Base-by-base conservation (phyloP, 1,140 invertebrate genomes). In the Nasonia vitripennis region DNA sequence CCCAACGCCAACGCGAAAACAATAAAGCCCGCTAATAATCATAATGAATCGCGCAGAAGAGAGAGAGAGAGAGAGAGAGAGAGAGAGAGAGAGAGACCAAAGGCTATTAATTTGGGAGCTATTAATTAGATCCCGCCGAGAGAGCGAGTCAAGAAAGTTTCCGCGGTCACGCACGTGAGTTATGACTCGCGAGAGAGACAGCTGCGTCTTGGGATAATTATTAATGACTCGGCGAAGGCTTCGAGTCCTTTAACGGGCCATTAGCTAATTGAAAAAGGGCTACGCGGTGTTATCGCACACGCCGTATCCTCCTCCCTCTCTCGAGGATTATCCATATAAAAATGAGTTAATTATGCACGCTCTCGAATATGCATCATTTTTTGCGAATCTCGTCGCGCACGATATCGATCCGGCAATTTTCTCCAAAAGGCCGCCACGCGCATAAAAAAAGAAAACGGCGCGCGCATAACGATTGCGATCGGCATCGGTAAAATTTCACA, bases 101-200 rank as follows among this genome's bases (percentile, higher is more conserved):
- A 71, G 68, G 48, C 77, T 67, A 78, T 78, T 78, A 67, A 78
- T 78, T 78, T 67, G 45, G 55, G 20, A 62, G 55, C 51, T 67
- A 78, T 78, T 78, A 78, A 78, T 67, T 78, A 78, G 77, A 78
- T 78, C 27, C 77, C 31, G 51, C 27, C 77, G 48, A 12, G 51
- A 62, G 68, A 34, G 10, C 77, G 23, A 27, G 31, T 20, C 77
- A n/a, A 31, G 51, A 67, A 78, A 67, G 77, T 78, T 78, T 51
- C 41, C 20, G 45, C n/a, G 23, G 45, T 78, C 75, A 51, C 77
- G 51, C 77, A 78, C 51, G 55, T 78, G 77, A 62, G 45, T 78
- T 78, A 78, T 78, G 51, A 37, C 77, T 67, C 77, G 31, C 68
- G 31, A 62, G 55, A n/a, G 20, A 14, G 55, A 62, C 55, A 62